These are phyloP conservation scores for Rhagoletis pomonella DNA, from an alignment of 1,140 invertebrate genomes.

Conservation along the genomic window DNA sequence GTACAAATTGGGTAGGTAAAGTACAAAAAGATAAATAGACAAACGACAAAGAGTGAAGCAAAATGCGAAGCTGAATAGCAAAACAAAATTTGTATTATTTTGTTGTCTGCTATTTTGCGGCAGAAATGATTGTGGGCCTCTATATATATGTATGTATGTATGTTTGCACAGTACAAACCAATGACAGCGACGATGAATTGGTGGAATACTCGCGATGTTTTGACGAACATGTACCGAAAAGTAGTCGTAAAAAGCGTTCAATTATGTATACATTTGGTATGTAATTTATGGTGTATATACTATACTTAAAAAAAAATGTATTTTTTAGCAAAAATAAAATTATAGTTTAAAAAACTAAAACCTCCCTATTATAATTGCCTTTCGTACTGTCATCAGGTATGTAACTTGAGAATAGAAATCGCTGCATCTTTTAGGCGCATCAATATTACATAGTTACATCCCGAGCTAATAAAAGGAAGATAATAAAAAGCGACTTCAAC, in stretches of 20 bases:
- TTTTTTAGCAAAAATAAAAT: too few species aligned
- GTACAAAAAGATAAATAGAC: constrained; percentile 39
- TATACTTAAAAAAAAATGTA: not conserved
- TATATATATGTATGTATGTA: too few species aligned
- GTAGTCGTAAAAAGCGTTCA: constrained; percentile 15
- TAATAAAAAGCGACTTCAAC: too few species aligned
- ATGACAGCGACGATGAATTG: not conserved
- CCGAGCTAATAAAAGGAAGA: too few species aligned
- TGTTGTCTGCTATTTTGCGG: constrained; percentile 37
- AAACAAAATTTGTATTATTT: constrained; percentile 46
- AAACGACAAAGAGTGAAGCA: not conserved
- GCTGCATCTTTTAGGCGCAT: too few species aligned
- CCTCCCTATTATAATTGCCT: too few species aligned
- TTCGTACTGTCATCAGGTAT: too few species aligned
- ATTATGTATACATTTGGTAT: too few species aligned
- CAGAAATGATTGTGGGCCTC: not conserved
- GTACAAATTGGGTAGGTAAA: not conserved
- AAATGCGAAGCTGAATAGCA: constrained; percentile 42
- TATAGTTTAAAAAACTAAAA: too few species aligned
- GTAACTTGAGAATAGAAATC: too few species aligned
- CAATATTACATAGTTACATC: too few species aligned
- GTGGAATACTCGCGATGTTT: constrained; percentile 62
- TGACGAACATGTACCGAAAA: constrained; percentile 72
- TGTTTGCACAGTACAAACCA: not conserved
- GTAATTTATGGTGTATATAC: too few species aligned